Conservation (phyloP, 1,140 invertebrate species). For the Pogonomyrmex barbatus region DNA sequence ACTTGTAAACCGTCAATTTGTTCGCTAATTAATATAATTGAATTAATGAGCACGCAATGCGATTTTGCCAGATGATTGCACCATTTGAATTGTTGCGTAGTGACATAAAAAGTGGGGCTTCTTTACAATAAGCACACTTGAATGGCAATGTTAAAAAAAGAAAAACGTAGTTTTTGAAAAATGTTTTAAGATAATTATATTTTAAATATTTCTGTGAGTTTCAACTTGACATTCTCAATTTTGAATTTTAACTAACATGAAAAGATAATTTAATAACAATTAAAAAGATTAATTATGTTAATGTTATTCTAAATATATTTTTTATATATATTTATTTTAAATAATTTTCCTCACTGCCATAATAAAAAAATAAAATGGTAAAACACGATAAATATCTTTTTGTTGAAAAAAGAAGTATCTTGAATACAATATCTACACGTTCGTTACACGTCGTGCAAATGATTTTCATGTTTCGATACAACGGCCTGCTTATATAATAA, state of each 20-base stretch:
- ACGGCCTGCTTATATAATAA: constrained; percentile 14
- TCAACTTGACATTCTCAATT: neutral
- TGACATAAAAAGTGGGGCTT: neutral
- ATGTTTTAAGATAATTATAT: neutral
- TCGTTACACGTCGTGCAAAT: neutral
- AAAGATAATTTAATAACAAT: neutral
- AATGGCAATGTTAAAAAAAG: neutral
- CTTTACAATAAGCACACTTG: neutral
- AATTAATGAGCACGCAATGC: neutral
- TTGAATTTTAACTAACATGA: neutral
- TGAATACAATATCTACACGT: neutral
- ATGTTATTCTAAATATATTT: neutral
- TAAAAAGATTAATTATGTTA: neutral
- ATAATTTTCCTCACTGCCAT: neutral
- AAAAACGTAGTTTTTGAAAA: neutral
- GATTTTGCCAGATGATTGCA: neutral
- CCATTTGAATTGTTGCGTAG: neutral
- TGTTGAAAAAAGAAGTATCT: neutral
- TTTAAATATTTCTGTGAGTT: constrained; percentile 26
- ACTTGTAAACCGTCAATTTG: neutral
- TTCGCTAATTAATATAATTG: neutral
- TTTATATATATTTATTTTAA: neutral
- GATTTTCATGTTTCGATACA: neutral
- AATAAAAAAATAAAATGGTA: neutral
- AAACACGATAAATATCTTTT: neutral